Base-by-base conservation (phyloP, 1,140 invertebrate genomes). In the Drosophila pandora region DNA sequence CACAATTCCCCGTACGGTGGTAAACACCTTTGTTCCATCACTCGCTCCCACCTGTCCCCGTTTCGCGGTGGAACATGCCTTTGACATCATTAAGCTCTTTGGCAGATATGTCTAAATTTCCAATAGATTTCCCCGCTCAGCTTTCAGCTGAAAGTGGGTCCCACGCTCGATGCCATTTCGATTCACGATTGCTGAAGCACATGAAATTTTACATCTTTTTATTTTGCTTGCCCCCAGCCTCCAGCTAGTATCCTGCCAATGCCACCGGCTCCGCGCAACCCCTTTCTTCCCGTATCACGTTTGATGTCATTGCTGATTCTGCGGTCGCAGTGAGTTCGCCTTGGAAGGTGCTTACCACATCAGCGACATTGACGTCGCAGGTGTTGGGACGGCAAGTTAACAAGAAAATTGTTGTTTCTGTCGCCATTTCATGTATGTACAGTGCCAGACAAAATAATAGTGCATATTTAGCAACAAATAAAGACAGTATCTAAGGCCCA, bases 71-170 rank as follows among this genome's bases (percentile, higher is more conserved):
- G 43, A 45, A 22, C 39, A 41, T 61, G 69, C 61, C 68, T 63
- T 73, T 73, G 70, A 82, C 83, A 87, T 87, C 80, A 79, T 83
- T 82, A 88, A 57, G 67, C 67, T 25, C 64, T 69, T 69, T 70
- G 52, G 52, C 50, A 70, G 67, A 70, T 69, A 69, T 70, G 67
- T 70, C 64, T 70, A 69, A 88, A 88, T 78, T 87, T 88, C 67
- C 70, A 83, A 88, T 88, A 79, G 77, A 62, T 73, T 82, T 74
- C 37, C 52, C 37, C 43, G 23, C 10, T 28, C 21, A 10, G 39
- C 25, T 45, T 5, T n/a, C 48, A 13, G 28, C 32, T 23, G 13
- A 52, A 45, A 59, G 45, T 65, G 34, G 47, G 34, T 28, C 23
- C 43, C 55, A 32, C 50, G 43, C 37, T 55, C 68, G 58, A 25